Evolutionary conservation across 2,797 vertebrate genomes (phyloP), one percentile per base, ranked within the genome.

Genomic region (Psittacula derbiana): DNA sequence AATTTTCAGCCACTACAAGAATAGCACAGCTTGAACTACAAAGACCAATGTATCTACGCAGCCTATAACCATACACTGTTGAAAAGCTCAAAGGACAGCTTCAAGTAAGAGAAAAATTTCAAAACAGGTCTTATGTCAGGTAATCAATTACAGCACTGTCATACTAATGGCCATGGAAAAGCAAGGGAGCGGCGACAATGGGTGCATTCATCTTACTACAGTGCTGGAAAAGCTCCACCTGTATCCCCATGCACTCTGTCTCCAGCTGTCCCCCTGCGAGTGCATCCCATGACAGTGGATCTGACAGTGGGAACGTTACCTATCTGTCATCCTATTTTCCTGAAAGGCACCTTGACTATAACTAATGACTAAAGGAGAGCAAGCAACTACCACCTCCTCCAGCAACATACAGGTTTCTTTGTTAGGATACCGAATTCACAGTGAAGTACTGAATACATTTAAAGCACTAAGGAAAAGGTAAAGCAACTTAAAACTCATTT

Each of bases 271-370:
- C 90, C 95, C 95, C 53, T 70, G 96, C 96, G 94, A 96, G 95
- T 81, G 90, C 92, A 94, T 95, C 90, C 92, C 20, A 2, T 88
- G 97, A 97, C 97, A 94, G 95, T n/a, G 78, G 84, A 95, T 95
- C 96, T 92, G 97, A 96, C 87, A 93, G 18, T 53, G 58, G 73
- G 71, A 92, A 97, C 41, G 7, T 70, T 62, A 84, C 78, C 94
- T 91, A 98, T 98, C 97, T 86, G 96, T 98, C 98, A 98, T 98
- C 91, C 96, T 79, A 97, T 97, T 95, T 85, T 80, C 86, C 97
- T 98, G 96, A 98, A 98, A 98, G 98, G 97, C 98, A 98, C 98
- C 98, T 98, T 98, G 97, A 93, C 95, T 96, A 74, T 69, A 44
- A 80, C 91, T 96, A 97, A 97, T 86, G 85, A 94, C 90, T 90